phyloP scores from a whole-genome alignment of 2,113 vertebrate genomes.

The Bujurquina vittata region DNA sequence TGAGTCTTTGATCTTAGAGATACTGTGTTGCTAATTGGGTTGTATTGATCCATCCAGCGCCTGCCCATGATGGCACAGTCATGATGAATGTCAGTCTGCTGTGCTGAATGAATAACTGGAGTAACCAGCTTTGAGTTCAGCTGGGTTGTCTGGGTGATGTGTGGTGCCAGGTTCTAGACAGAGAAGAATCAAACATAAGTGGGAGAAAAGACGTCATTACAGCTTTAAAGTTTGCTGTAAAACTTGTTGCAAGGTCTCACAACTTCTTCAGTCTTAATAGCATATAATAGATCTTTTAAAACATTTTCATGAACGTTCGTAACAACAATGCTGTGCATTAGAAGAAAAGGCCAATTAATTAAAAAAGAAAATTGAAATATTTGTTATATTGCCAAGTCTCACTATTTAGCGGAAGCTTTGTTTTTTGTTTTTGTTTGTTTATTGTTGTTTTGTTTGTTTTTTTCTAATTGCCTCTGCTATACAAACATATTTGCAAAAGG shows the following conservation, averaged over 20 bases:
- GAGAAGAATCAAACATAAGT: slow-evolving; percentile 4
- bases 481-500: background rate
- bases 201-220: slow-evolving; percentile 1
- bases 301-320: background rate
- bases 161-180: background rate
- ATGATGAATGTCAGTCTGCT: slow-evolving; percentile 62
- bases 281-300: background rate
- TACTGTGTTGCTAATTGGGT: slow-evolving; percentile 72
- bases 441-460: background rate
- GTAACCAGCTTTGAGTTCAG: slow-evolving; percentile 21
- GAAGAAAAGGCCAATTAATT: background rate
- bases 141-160: background rate
- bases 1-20: slow-evolving; percentile 66
- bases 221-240: slow-evolving; percentile 7
- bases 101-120: slow-evolving; percentile 44
- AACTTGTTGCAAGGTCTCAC: slow-evolving; percentile 3
- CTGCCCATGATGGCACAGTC: slow-evolving; percentile 50
- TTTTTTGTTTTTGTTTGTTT: too few relatives aligned
- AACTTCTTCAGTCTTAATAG: background rate
- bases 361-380: background rate
- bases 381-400: background rate
- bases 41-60: slow-evolving; percentile 63
- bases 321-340: background rate
- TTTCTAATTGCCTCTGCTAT: background rate
- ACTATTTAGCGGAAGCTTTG: background rate